Conservation (phyloP, 2,113 vertebrate species). For the Lipophrys pholis region DNA sequence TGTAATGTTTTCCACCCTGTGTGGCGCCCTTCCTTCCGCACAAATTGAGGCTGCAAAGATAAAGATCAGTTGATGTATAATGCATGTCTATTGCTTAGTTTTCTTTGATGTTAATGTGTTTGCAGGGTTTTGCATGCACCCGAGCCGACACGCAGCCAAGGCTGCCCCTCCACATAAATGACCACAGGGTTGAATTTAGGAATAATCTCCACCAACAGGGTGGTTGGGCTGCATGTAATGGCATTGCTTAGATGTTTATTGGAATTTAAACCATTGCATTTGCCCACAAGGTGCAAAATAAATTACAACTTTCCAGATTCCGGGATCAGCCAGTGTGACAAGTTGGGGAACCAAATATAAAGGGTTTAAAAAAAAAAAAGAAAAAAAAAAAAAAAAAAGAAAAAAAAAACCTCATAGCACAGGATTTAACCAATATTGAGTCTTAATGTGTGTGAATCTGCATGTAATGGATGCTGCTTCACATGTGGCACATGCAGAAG, state of each 20-base stretch:
- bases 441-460: slow-evolving; percentile 6
- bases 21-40: slow-evolving; percentile 2
- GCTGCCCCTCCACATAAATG: slow-evolving; percentile 46
- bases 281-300: slow-evolving; percentile 59
- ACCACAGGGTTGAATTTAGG: slow-evolving; percentile 56
- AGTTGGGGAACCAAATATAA: slow-evolving; percentile 23
- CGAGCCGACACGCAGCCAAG: slow-evolving; percentile 23
- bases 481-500: background rate
- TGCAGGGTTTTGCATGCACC: slow-evolving; percentile 39
- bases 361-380: background rate
- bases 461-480: background rate
- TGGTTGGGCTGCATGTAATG: slow-evolving; percentile 49
- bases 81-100: slow-evolving; percentile 29
- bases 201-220: slow-evolving; percentile 54
- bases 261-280: slow-evolving; percentile 56
- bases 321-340: slow-evolving; percentile 32
- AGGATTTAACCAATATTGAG: slow-evolving; percentile 12
- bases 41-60: slow-evolving; percentile 13
- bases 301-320: slow-evolving; percentile 45
- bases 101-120: slow-evolving; percentile 66
- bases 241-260: slow-evolving; percentile 61
- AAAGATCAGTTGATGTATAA: slow-evolving; percentile 30
- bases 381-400: slow-evolving; percentile 5
- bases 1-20: slow-evolving; percentile 36
- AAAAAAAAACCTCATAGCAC: slow-evolving; percentile 12